These are phyloP conservation scores for Dolichallabes microphthalmus DNA, from an alignment of 2,113 vertebrate genomes.

Conservation along the genomic window DNA sequence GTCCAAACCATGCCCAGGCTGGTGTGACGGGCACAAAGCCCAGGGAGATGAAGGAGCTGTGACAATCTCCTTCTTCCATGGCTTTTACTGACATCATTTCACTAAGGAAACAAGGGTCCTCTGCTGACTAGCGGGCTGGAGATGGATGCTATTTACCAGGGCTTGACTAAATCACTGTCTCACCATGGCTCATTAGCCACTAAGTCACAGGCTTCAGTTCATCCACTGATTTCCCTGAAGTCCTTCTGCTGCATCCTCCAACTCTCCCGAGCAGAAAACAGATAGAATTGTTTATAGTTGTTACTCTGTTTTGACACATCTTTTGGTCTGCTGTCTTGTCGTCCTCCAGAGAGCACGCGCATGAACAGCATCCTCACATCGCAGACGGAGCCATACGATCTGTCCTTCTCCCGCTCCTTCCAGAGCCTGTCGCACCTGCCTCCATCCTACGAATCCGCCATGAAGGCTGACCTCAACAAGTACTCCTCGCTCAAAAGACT, in stretches of 20 bases:
- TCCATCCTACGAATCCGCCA: constrained; percentile 92
- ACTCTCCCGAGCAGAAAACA: constrained; percentile 9
- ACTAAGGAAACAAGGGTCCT: constrained; percentile 27
- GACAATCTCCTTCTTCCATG: not conserved
- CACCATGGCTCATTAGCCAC: constrained; percentile 29
- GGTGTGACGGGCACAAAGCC: constrained; percentile 31
- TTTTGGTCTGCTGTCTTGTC: constrained; percentile 48
- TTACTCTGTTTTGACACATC: constrained; percentile 36
- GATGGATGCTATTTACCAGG: constrained; percentile 18
- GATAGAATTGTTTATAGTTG: constrained; percentile 20
- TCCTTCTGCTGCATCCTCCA: not conserved
- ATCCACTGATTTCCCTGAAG: constrained; percentile 28
- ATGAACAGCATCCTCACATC: constrained; percentile 96
- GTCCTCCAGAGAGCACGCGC: constrained; percentile 85
- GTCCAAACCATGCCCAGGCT: constrained; percentile 26
- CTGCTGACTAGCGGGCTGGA: constrained; percentile 10
- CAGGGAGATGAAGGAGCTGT: not conserved
- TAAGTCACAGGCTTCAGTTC: constrained; percentile 17
- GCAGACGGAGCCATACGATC: constrained; percentile 95
- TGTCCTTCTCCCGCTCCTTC: constrained; percentile 97
- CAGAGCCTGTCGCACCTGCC: constrained; percentile 97
- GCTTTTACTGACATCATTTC: constrained; percentile 16
- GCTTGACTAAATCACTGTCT: constrained; percentile 24
- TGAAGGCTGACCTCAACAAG: constrained; percentile 93
- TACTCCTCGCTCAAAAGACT: constrained; percentile 97